Conservation (phyloP, 2,888 invertebrate species). For the Onthophagus sagittarius region DNA sequence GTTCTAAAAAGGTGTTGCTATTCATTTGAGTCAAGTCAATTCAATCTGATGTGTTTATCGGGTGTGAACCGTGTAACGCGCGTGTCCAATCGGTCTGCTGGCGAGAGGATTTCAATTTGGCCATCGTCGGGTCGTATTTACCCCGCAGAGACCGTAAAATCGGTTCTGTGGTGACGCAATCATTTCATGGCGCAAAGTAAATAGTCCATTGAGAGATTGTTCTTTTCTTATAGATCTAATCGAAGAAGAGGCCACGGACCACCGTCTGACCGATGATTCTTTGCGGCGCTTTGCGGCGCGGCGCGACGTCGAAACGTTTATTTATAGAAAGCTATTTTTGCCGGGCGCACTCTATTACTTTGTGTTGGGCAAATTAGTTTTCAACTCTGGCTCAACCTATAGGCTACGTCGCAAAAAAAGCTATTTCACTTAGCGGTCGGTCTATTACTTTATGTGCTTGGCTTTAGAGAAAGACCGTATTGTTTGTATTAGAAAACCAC, state of each 20-base stretch:
- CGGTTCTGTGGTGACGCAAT: background rate
- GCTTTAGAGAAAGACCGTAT: no score
- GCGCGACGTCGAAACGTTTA: background rate
- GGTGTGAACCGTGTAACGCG: slow-evolving; percentile 1
- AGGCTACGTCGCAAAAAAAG: no score
- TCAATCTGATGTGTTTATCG: slow-evolving; percentile 7
- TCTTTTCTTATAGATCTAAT: background rate
- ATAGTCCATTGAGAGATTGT: background rate
- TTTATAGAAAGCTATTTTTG: background rate
- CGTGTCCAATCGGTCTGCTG: slow-evolving; percentile 6
- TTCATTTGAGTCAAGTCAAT: background rate
- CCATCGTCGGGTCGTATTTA: slow-evolving; percentile 1
- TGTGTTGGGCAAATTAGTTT: background rate
- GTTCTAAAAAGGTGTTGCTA: background rate
- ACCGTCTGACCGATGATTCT: background rate
- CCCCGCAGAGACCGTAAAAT: slow-evolving; percentile 8
- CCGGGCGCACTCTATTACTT: background rate
- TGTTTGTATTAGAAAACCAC: no score
- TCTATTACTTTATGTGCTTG: no score
- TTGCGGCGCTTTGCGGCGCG: background rate
- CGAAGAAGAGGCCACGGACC: background rate
- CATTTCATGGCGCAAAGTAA: background rate
- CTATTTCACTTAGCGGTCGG: no score
- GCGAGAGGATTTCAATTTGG: slow-evolving; percentile 8
- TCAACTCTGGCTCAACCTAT: no score